Percentiles rank a stretch among this genome's conserved stretches.
Conservation (phyloP, 2,797 vertebrate genomes). For the Peromyscus eremicus region DNA sequence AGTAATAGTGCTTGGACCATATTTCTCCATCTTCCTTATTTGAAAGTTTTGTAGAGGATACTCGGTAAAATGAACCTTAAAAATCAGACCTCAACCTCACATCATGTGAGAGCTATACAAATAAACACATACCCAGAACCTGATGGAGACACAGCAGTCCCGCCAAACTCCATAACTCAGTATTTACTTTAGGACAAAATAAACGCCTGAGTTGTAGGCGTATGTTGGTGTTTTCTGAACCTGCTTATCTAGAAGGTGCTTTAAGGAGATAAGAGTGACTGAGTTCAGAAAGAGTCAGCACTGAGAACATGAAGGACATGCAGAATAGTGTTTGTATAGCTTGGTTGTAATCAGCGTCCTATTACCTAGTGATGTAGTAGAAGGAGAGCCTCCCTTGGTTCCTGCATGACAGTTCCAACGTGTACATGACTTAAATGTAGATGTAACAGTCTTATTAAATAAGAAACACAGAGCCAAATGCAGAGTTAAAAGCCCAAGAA, state of each 20-base stretch:
- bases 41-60: slow-evolving; percentile 65
- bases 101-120: slow-evolving; percentile 68
- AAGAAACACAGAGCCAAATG: no score
- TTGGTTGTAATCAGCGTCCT: background rate
- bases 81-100: slow-evolving; percentile 69
- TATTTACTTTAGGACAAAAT: slow-evolving; percentile 59
- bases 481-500: no score
- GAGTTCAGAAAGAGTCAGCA: slow-evolving; percentile 2
- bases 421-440: background rate
- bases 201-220: background rate
- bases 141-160: slow-evolving; percentile 47
- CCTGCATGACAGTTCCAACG: background rate
- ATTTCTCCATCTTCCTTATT: slow-evolving; percentile 73
- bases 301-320: background rate
- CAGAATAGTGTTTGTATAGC: background rate
- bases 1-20: slow-evolving; percentile 3
- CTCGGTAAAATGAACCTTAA: slow-evolving; percentile 73
- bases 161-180: slow-evolving; percentile 39
- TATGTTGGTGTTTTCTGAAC: slow-evolving; percentile 50
- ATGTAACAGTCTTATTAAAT: no score
- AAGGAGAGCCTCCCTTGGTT: background rate
- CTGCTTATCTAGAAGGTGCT: slow-evolving; percentile 53
- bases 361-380: background rate
- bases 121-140: slow-evolving; percentile 67
- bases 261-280: slow-evolving; percentile 48